Conservation (phyloP, 1,140 invertebrate genomes). For the Gryllus bimaculatus region DNA sequence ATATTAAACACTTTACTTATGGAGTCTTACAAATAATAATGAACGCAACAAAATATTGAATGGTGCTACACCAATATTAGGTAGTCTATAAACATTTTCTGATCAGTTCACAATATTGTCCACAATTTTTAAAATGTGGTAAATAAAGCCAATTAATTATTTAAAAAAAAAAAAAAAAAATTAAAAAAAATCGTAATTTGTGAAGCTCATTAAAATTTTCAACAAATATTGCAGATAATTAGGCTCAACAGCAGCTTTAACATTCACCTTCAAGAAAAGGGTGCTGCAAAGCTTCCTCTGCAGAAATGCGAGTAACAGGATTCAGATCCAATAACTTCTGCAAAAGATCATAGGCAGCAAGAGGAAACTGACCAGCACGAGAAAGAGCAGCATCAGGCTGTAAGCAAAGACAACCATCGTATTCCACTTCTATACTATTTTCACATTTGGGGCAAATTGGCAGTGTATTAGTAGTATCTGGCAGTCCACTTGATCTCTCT, state of each 20-base stretch:
- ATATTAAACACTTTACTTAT: neutral
- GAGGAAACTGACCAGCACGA: constrained; percentile 42
- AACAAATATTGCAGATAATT: neutral
- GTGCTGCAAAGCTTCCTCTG: constrained; percentile 61
- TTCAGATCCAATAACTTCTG: constrained; percentile 64
- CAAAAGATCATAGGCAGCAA: constrained; percentile 62
- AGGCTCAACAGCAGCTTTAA: neutral
- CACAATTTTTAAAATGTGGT: neutral
- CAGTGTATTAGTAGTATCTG: neutral
- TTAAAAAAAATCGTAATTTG: neutral
- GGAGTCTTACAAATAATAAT: too few species aligned
- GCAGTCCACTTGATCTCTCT: neutral
- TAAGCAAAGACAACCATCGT: constrained; percentile 15
- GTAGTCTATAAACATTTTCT: neutral
- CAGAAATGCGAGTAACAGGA: constrained; percentile 59
- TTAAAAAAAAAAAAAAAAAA: neutral
- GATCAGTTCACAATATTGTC: neutral
- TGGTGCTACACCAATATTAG: neutral
- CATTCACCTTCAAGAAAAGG: constrained; percentile 47
- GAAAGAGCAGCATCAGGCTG: constrained; percentile 7
- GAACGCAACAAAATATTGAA: neutral
- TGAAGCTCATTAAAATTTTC: too few species aligned
- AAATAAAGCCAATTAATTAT: neutral
- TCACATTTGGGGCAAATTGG: constrained; percentile 12
- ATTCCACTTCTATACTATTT: constrained; percentile 9